Percentiles rank a stretch among this genome's conserved stretches.
phyloP scores from a whole-genome alignment of 37 sponge, comb jelly and placozoan species.

The Petrosia ficiformis region DNA sequence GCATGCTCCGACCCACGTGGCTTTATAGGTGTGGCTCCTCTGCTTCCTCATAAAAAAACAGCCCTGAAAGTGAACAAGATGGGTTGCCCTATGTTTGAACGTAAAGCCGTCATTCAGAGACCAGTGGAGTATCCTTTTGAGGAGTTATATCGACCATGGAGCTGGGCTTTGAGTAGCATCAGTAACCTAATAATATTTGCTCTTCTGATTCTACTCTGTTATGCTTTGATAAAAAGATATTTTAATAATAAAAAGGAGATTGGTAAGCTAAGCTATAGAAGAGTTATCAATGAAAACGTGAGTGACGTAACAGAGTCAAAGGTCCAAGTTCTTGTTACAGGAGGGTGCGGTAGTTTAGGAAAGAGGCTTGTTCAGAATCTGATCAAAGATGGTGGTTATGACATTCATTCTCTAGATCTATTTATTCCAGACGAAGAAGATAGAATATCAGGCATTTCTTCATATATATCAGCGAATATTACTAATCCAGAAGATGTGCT shows the following conservation, averaged over 20 bases:
- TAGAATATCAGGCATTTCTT: slow-evolving; percentile 19
- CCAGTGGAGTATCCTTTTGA: slow-evolving; percentile 53
- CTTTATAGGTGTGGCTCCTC: no score
- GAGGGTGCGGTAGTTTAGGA: slow-evolving; percentile 41
- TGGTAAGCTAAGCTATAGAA: slow-evolving; percentile 7
- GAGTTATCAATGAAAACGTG: slow-evolving; percentile 2
- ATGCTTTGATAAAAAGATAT: not conserved
- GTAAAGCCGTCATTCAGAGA: not conserved
- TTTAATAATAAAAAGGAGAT: not conserved
- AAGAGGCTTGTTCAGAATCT: slow-evolving; percentile 21
- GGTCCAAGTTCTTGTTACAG: slow-evolving; percentile 35
- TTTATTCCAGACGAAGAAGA: slow-evolving; percentile 35
- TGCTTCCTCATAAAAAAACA: no score
- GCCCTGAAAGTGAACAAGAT: slow-evolving; percentile 33
- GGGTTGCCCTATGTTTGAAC: slow-evolving; percentile 64
- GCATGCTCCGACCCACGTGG: no score
- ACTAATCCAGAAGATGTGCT: slow-evolving; percentile 21
- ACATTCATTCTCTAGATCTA: slow-evolving; percentile 45
- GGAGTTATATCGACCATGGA: slow-evolving; percentile 71
- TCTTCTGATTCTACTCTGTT: slow-evolving; percentile 14
- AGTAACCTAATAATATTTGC: slow-evolving; percentile 48
- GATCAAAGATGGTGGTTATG: slow-evolving; percentile 46
- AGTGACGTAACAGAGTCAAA: not conserved
- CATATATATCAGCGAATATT: slow-evolving; percentile 49
- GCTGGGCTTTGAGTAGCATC: slow-evolving; percentile 65